Percentiles rank a stretch among this genome's conserved stretches.
Evolutionary conservation across 1,140 invertebrate genomes (phyloP).

Genomic region (Platyura marginata): DNA sequence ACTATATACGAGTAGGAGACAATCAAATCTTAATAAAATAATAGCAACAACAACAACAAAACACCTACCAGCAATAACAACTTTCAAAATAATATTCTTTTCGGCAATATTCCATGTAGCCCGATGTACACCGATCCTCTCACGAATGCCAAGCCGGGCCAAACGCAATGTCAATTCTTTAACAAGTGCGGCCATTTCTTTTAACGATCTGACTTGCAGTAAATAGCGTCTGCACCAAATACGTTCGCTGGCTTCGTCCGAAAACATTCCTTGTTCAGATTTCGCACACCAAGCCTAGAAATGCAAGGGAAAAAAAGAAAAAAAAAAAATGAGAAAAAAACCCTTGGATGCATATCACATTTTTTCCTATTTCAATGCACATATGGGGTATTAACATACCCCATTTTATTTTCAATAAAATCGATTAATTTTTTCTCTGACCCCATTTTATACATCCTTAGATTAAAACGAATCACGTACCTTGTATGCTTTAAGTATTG

Average conservation of each 20-base stretch:
- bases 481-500: slow-evolving; percentile 62
- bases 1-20: not conserved
- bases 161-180: slow-evolving; percentile 47
- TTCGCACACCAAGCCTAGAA: no score
- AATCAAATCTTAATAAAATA: not conserved
- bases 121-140: slow-evolving; percentile 15
- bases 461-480: slow-evolving; percentile 31
- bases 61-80: slow-evolving; percentile 28
- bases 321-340: no score
- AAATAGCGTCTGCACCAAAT: slow-evolving; percentile 60
- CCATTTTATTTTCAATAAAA: no score
- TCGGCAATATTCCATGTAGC: slow-evolving; percentile 28
- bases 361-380: no score
- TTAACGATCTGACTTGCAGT: slow-evolving; percentile 50
- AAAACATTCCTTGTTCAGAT: no score
- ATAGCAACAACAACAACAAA: not conserved
- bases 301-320: no score
- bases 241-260: no score
- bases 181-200: slow-evolving; percentile 51
- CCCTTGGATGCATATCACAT: no score
- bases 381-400: no score
- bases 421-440: no score
- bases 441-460: no score
- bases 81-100: slow-evolving; percentile 39
- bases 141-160: slow-evolving; percentile 27